Base-by-base conservation (phyloP, 2,113 vertebrate genomes). In the Pseudorectes ferrugineus region DNA sequence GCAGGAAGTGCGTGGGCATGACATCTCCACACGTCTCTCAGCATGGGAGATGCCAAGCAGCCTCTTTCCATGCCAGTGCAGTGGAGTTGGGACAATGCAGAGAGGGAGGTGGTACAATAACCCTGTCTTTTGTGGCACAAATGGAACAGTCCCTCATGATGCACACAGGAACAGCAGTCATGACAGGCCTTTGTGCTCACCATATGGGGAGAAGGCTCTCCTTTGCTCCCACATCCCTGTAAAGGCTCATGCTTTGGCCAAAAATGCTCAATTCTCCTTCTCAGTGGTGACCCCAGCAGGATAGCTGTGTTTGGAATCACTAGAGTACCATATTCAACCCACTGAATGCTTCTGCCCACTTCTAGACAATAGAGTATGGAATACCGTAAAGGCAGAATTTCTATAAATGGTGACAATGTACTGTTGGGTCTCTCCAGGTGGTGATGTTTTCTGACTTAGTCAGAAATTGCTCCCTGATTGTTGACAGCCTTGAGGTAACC, bases 401-500 rank as follows among this genome's bases (percentile, higher is more conserved):
- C 93, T 96, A 63, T 96, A 90, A 94, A 92, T 95, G 92, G 79
- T 54, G 75, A 67, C 85, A 74, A 36, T 46, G 52, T 88, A 49
- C 75, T 80, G 28, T 42, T 59, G 90, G 40, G 89, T 67, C 71
- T 94, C 92, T 76, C 89, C 95, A 89, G 75, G 85, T 95, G 88
- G 88, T 84, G 46, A 75, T 78, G 59, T 48, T 93, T 96, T 85
- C 68, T 90, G 55, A 76, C 88, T 94, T 94, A 94, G 85, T 96
- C 92, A 97, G 78, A 95, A 95, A 90, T 92, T 77, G 48, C 36
- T 93, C 48, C 65, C 59, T 92, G 59, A 90, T 88, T 96, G 95
- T 77, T 96, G 93, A 85, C 92, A 96, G 90, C 61, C 88, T 93
- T 96, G 93, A 94, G 88, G 95, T 96, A 96, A 96, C 88, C 88